A percentile compares a stretch with the other conserved stretches of the same genome.
phyloP scores from a whole-genome alignment of 2,888 invertebrate species.

The Cataglyphis livida region DNA sequence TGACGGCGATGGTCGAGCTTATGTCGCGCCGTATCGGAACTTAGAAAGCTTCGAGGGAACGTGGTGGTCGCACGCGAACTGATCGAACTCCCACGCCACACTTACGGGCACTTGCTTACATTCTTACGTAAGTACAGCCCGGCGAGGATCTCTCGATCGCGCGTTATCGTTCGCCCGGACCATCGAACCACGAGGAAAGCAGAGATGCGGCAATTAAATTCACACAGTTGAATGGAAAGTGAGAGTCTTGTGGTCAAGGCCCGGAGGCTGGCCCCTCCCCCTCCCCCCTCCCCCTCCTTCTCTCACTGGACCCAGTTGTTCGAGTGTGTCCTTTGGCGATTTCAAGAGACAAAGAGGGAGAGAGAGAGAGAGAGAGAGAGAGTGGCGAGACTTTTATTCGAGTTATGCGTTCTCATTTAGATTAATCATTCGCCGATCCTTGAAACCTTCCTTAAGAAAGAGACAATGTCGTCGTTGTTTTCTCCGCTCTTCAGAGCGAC shows the following conservation, averaged over 20 bases:
- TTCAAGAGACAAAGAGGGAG: neutral
- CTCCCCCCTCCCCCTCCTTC: neutral
- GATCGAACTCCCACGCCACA: slow-evolving; percentile 53
- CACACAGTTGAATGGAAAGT: slow-evolving; percentile 68
- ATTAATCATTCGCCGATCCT: neutral
- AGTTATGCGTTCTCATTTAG: neutral
- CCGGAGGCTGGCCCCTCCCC: slow-evolving; percentile 1
- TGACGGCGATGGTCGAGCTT: slow-evolving; percentile 7
- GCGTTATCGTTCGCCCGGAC: slow-evolving; percentile 57
- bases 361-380: neutral
- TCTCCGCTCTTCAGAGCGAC: neutral
- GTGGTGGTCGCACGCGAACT: slow-evolving; percentile 41
- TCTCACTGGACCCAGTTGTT: neutral
- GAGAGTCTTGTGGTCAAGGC: slow-evolving; percentile 73
- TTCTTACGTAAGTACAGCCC: slow-evolving; percentile 58
- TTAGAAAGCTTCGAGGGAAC: slow-evolving; percentile 54
- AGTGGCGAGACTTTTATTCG: neutral
- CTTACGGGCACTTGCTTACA: slow-evolving; percentile 42
- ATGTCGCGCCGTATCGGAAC: slow-evolving; percentile 31
- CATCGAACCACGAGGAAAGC: slow-evolving; percentile 13
- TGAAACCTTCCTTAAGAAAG: neutral
- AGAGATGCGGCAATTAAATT: slow-evolving; percentile 58
- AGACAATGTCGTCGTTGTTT: neutral
- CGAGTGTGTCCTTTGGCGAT: neutral
- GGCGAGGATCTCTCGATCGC: slow-evolving; percentile 24